Percentiles rank a stretch among this genome's conserved stretches.
phyloP scores from a whole-genome alignment of 2,797 vertebrate species.

The Poeciliopsis gracilis region DNA sequence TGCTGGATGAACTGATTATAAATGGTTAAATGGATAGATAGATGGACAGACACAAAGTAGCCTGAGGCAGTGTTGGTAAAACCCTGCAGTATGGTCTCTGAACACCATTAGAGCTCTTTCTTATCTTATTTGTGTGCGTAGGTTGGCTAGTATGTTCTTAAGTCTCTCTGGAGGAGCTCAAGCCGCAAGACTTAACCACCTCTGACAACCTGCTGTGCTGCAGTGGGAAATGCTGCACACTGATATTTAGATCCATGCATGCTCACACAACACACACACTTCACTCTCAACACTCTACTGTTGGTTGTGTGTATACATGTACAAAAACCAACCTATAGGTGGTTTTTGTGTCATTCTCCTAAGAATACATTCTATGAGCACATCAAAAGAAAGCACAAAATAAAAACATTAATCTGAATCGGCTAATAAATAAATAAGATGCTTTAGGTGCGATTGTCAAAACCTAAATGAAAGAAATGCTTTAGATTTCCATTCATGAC shows the following conservation, averaged over 20 bases:
- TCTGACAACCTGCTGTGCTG: conserved; percentile 60
- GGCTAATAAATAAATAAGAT: background rate
- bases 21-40: conserved; percentile 25
- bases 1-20: conserved; percentile 25
- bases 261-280: too few relatives aligned
- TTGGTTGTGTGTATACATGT: background rate
- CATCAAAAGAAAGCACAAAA: conserved; percentile 5
- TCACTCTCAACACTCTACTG: background rate
- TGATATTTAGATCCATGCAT: conserved; percentile 6
- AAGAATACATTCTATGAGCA: background rate
- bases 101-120: conserved; percentile 67
- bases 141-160: background rate
- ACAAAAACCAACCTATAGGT: background rate
- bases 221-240: conserved; percentile 31
- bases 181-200: conserved; percentile 46
- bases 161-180: conserved; percentile 30
- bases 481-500: background rate
- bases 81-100: conserved; percentile 74
- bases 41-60: conserved; percentile 38
- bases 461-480: background rate
- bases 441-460: background rate
- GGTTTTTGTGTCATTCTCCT: background rate
- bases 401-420: background rate
- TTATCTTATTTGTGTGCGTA: conserved; percentile 48
- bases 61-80: conserved; percentile 72